Conservation (phyloP, 2,797 vertebrate species). For the Lophotriccus pileatus region DNA sequence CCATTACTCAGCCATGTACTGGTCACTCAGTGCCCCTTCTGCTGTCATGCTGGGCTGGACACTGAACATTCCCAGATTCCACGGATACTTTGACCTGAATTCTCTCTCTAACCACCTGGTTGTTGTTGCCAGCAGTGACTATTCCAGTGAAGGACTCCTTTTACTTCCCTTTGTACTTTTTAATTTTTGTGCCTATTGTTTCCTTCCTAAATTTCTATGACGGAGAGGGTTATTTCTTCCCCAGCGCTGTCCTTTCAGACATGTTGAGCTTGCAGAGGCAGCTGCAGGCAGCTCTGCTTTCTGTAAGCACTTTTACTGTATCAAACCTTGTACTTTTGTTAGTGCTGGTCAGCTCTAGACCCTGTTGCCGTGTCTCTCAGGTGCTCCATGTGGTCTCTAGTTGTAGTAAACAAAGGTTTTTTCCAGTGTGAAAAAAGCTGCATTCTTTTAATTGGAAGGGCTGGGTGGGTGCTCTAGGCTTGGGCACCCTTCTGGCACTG, state of each 20-base stretch:
- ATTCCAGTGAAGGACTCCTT: neutral
- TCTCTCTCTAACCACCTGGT: neutral
- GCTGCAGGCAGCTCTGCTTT: neutral
- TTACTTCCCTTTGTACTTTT: neutral
- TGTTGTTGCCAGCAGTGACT: neutral
- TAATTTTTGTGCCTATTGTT: neutral
- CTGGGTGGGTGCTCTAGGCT: neutral
- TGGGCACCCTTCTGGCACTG: neutral
- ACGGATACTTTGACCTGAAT: neutral
- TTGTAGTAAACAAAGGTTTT: neutral
- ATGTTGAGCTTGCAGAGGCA: neutral
- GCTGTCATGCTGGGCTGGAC: neutral
- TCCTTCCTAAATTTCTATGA: neutral
- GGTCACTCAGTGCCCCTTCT: neutral
- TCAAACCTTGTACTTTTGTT: neutral
- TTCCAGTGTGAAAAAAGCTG: too few relatives aligned
- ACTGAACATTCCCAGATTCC: neutral
- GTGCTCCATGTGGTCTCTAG: neutral
- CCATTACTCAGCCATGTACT: neutral
- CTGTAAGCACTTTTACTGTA: neutral
- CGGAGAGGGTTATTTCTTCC: neutral
- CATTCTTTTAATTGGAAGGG: neutral
- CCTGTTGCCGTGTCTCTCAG: neutral
- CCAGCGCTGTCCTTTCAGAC: neutral
- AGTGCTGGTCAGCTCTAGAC: neutral